Evolutionary conservation across 2,113 vertebrate species (phyloP).

Genomic region (Bucco capensis): DNA sequence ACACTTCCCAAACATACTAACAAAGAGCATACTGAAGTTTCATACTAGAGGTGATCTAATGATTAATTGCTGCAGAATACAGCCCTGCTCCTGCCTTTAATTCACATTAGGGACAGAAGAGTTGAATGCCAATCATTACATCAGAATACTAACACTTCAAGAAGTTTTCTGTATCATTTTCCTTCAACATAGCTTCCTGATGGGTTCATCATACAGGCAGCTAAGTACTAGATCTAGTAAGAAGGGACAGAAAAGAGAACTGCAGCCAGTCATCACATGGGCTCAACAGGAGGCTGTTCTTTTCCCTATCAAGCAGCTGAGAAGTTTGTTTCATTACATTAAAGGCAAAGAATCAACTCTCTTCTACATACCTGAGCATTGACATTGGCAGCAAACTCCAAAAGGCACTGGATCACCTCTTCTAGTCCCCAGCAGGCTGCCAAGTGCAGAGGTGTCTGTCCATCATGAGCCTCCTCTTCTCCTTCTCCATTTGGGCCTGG

Average conservation of each 20-base stretch:
- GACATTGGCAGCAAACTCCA: conserved; percentile 97
- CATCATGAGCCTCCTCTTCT: conserved; percentile 93
- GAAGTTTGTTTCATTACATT: background rate
- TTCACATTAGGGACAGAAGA: background rate
- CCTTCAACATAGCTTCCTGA: background rate
- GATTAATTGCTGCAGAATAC: background rate
- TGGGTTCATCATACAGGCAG: background rate
- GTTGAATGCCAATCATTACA: background rate
- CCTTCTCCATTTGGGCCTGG: conserved; percentile 92
- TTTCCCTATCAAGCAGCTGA: background rate
- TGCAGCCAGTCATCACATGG: background rate
- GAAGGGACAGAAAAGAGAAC: background rate
- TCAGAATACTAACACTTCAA: background rate
- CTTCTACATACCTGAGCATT: conserved; percentile 84
- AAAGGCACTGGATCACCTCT: conserved; percentile 93
- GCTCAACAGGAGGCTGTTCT: background rate
- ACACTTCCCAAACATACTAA: background rate
- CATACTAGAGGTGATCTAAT: background rate
- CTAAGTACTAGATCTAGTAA: background rate
- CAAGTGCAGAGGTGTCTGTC: conserved; percentile 91
- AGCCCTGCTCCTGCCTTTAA: background rate
- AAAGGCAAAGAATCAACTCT: background rate
- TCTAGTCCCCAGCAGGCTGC: conserved; percentile 93
- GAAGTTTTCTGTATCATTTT: background rate
- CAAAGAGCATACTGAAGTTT: background rate